A percentile compares a stretch with the other conserved stretches of the same genome.
These are phyloP conservation scores for Cephus runcator DNA, from an alignment of 2,888 invertebrate genomes.

Conservation along the genomic window DNA sequence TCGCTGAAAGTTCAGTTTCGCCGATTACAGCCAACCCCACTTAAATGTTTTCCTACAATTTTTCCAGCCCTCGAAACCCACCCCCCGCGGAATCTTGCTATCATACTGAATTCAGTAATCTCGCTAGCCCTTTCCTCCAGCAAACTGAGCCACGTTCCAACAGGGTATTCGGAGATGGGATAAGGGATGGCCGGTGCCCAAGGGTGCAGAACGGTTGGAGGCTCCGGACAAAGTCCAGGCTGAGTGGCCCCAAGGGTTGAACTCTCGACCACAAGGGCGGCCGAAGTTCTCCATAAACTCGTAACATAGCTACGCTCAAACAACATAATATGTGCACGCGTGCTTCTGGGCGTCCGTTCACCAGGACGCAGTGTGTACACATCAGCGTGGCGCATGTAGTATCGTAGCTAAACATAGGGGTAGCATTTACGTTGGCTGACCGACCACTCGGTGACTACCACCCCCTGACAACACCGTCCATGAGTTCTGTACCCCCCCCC, in stretches of 20 bases:
- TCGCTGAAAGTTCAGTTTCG: not conserved
- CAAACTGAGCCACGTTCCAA: not conserved
- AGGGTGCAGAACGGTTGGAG: not conserved
- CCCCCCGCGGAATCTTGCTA: not conserved
- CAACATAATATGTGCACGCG: conserved; percentile 16
- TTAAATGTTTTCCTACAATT: not conserved
- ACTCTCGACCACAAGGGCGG: not conserved
- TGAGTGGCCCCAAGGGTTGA: not conserved
- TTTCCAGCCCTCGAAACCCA: no score
- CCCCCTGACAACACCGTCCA: not conserved
- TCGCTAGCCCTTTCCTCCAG: not conserved
- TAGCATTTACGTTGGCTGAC: conserved; percentile 1
- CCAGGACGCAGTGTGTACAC: conserved; percentile 14
- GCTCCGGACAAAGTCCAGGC: not conserved
- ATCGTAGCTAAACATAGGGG: conserved; percentile 17
- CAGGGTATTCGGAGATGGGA: not conserved
- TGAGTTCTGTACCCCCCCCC: not conserved
- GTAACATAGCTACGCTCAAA: not conserved
- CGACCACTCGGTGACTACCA: not conserved
- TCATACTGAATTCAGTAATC: not conserved
- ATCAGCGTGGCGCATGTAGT: conserved; percentile 13
- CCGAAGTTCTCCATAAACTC: not conserved
- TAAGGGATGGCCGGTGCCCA: not conserved
- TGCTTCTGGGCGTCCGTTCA: not conserved
- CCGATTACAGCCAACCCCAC: not conserved